phyloP scores from a whole-genome alignment of 2,113 vertebrate species.

The Silurus glanis region DNA sequence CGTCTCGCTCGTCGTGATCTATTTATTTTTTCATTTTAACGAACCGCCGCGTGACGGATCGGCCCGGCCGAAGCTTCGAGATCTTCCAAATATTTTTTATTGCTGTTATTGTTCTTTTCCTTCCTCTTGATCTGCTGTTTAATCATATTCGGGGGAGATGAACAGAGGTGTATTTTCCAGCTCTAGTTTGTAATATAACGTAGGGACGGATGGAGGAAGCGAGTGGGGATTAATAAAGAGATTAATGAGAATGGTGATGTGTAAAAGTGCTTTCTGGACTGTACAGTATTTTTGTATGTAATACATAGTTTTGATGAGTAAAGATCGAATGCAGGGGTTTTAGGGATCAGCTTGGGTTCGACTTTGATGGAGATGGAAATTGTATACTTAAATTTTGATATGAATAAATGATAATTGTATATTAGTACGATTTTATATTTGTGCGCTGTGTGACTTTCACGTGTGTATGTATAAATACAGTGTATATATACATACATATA shows the following conservation, averaged over 20 bases:
- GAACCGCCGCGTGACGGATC: constrained; percentile 10
- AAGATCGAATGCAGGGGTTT: constrained; percentile 48
- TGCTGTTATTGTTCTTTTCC: background rate
- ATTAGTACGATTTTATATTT: constrained; percentile 48
- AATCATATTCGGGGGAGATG: background rate
- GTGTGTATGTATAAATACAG: too few relatives aligned
- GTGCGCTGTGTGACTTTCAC: constrained; percentile 11
- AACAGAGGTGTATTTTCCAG: too few relatives aligned
- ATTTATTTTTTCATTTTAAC: constrained; percentile 49
- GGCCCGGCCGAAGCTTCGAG: constrained; percentile 25
- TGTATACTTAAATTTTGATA: constrained; percentile 59
- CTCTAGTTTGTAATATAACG: too few relatives aligned
- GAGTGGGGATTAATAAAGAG: too few relatives aligned
- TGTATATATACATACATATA: too few relatives aligned
- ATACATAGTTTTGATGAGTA: constrained; percentile 60
- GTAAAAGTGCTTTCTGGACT: constrained; percentile 55
- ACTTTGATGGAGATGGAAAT: constrained; percentile 53
- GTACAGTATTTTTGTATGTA: constrained; percentile 79
- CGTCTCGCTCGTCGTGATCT: constrained; percentile 40
- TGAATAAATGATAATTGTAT: constrained; percentile 53
- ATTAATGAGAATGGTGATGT: constrained; percentile 20
- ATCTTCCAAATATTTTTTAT: constrained; percentile 17
- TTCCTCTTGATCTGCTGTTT: background rate
- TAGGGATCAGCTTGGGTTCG: constrained; percentile 55
- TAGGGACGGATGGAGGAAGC: too few relatives aligned